phyloP scores from a whole-genome alignment of 1,140 invertebrate species.

The Lamellibrachia luymesi region DNA sequence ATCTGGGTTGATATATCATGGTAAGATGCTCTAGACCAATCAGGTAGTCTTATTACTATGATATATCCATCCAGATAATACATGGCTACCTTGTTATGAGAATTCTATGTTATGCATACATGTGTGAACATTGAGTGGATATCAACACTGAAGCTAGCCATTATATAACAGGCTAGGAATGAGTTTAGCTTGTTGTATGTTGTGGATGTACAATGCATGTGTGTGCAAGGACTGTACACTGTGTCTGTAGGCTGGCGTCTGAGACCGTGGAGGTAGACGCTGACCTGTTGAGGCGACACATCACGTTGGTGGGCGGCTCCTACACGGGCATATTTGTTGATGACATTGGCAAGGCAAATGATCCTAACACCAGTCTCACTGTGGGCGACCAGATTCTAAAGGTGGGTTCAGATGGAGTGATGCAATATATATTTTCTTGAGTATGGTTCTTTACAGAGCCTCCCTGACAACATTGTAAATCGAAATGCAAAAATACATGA shows the following conservation, averaged over 20 bases:
- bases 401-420: neutral
- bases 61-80: too few relatives aligned
- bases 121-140: neutral
- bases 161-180: too few relatives aligned
- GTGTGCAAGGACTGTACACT: neutral
- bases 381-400: neutral
- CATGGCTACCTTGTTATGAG: too few relatives aligned
- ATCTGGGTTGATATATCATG: too few relatives aligned
- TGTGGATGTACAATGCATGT: neutral
- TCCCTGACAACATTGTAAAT: neutral
- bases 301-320: neutral
- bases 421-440: neutral
- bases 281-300: neutral
- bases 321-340: neutral
- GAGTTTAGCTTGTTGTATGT: too few relatives aligned
- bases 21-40: too few relatives aligned
- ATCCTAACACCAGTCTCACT: neutral
- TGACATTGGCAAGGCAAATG: neutral
- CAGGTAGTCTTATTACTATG: too few relatives aligned
- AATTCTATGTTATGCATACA: too few relatives aligned
- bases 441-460: neutral
- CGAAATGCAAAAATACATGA: too few relatives aligned
- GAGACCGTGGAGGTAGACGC: neutral
- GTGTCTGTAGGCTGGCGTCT: neutral
- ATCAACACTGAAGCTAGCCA: too few relatives aligned